Evolutionary conservation across 2,113 vertebrate genomes (phyloP).

Genomic region (Caranx ignobilis): DNA sequence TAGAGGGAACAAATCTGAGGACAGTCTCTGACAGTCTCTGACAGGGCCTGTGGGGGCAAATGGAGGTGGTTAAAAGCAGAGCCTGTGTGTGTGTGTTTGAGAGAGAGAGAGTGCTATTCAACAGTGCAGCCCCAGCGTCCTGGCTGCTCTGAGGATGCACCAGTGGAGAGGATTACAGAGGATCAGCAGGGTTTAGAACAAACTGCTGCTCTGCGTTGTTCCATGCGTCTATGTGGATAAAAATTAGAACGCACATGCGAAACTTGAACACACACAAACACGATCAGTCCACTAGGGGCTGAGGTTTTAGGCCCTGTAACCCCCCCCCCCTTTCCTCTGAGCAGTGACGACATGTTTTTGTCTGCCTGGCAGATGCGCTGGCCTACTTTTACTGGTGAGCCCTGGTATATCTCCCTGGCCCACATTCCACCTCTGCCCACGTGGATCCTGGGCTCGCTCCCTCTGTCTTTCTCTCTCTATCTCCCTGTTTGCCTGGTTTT

Average conservation of each 20-base stretch:
- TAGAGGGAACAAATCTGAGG: no score
- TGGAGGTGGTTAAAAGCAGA: not conserved
- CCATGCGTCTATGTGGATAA: conserved; percentile 21
- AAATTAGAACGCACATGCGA: conserved; percentile 14
- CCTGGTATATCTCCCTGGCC: conserved; percentile 60
- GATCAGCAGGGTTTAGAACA: conserved; percentile 67
- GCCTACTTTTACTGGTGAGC: conserved; percentile 73
- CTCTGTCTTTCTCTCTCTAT: not conserved
- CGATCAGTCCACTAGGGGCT: not conserved
- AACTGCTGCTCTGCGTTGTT: conserved; percentile 52
- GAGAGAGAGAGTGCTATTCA: not conserved
- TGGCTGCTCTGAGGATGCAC: conserved; percentile 36
- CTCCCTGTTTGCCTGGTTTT: not conserved
- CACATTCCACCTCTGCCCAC: conserved; percentile 66
- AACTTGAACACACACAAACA: conserved; percentile 2
- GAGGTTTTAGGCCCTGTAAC: conserved; percentile 10
- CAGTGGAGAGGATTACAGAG: conserved; percentile 61
- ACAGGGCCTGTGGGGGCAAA: not conserved
- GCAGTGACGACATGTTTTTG: conserved; percentile 59
- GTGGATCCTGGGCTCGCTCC: conserved; percentile 51
- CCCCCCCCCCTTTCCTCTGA: not conserved
- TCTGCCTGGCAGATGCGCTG: conserved; percentile 69
- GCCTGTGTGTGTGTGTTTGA: not conserved
- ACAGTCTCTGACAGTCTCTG: not conserved
- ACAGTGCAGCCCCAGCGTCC: conserved; percentile 34